Evolutionary conservation across 2,888 invertebrate genomes (phyloP), one percentile per base, ranked within the genome.

Genomic region (Eretmocerus hayati): DNA sequence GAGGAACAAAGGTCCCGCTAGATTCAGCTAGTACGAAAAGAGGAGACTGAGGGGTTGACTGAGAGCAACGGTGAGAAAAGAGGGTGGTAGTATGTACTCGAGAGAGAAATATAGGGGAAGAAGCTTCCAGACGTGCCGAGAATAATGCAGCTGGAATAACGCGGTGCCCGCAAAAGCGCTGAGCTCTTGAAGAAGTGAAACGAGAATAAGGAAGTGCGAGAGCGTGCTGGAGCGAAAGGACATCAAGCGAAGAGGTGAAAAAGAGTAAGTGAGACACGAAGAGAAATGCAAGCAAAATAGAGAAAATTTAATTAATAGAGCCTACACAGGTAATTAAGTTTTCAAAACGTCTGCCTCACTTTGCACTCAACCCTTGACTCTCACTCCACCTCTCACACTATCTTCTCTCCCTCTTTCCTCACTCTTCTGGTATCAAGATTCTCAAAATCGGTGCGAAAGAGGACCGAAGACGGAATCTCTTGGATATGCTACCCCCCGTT

Each of bases 261-360:
- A 35, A 40, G 42, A 30, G 43, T 39, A n/a, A n/a, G n/a, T 18
- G 49, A 49, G 42, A 47, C 54, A 56, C 50, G 42, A 40, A 48
- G 42, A 56, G 48, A 58, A 53, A 57, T 42, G 58, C 59, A 59
- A 60, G 62, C 62, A 66, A 67, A 67, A 69, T 69, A 62, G 66
- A 63, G 68, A 66, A 64, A 69, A 69, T 68, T 69, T 69, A 69
- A 69, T 69, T 69, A 69, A 69, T 69, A 64, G 65, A 64, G 63
- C 65, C 67, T 67, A 67, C 69, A 66, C 65, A 63, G 69, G 66
- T 69, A 69, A 68, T 69, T 66, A 67, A 69, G 68, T 69, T 69
- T 69, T 67, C 63, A 62, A 62, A 62, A 62, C 60, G 61, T 63
- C 62, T 62, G 59, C 59, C 56, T 61, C 58, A 59, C 59, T 61